phyloP scores from a whole-genome alignment of 2,888 invertebrate species.

The Acholoe squamosa region DNA sequence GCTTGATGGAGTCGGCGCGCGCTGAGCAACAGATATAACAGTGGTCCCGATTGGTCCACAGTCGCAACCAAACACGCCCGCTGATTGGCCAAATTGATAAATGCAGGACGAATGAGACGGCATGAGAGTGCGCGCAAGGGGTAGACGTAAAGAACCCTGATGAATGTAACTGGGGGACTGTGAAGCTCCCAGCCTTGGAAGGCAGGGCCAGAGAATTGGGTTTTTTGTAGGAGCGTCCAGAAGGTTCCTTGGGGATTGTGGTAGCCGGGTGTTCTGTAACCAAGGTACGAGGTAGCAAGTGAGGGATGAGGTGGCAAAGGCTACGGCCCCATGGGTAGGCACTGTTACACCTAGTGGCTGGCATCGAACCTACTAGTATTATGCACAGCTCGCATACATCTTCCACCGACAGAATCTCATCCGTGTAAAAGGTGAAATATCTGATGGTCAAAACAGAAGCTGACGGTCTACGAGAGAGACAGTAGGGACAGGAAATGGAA shows the following conservation, averaged over 20 bases:
- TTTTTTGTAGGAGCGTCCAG: conserved; percentile 38
- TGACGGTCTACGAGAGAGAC: not conserved
- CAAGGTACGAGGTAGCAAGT: conserved; percentile 12
- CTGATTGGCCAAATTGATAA: conserved; percentile 62
- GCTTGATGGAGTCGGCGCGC: conserved; percentile 16
- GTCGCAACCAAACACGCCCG: conserved; percentile 33
- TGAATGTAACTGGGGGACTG: conserved; percentile 28
- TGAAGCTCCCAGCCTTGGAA: conserved; percentile 2
- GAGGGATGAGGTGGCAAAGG: conserved; percentile 52
- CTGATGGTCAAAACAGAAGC: not conserved
- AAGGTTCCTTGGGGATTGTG: conserved; percentile 22
- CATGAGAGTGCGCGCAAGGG: not conserved
- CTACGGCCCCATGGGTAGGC: not conserved
- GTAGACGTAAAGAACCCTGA: not conserved
- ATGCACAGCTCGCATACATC: conserved; percentile 40
- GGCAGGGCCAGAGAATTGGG: conserved; percentile 39
- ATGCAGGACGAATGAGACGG: conserved; percentile 58
- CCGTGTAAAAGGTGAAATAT: not conserved
- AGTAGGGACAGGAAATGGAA: not conserved
- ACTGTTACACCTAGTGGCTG: conserved; percentile 20
- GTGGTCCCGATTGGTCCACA: conserved; percentile 36
- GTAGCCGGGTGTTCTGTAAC: conserved; percentile 42
- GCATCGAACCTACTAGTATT: not conserved
- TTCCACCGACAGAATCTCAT: not conserved
- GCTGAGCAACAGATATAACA: conserved; percentile 30